Evolutionary conservation across 2,888 invertebrate species (phyloP).

Genomic region (Nezara viridula): DNA sequence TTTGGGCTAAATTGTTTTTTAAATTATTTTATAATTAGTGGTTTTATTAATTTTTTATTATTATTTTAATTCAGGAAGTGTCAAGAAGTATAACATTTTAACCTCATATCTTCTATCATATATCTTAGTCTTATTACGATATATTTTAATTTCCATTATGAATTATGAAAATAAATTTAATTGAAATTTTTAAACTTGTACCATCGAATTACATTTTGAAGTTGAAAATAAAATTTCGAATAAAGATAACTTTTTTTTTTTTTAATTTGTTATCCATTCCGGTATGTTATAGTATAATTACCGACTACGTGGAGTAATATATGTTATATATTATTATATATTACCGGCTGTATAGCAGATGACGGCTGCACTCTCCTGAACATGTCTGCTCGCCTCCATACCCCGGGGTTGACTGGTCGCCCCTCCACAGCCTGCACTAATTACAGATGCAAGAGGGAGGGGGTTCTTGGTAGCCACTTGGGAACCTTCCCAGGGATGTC

Average conservation of each 20-base stretch:
- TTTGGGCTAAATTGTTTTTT: no score
- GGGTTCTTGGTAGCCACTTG: conserved; percentile 50
- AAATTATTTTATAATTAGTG: neutral
- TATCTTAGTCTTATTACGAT: no score
- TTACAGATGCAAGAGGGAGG: conserved; percentile 29
- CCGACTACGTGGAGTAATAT: no score
- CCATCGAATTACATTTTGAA: neutral
- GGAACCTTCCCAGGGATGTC: conserved; percentile 41
- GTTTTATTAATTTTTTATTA: neutral
- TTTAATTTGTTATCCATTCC: no score
- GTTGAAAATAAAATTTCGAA: neutral
- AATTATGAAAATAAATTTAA: no score
- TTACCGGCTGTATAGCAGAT: conserved; percentile 42
- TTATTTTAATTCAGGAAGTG: neutral
- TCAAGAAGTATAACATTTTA: no score
- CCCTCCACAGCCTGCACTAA: conserved; percentile 18
- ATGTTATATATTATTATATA: neutral
- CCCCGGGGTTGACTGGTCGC: conserved; percentile 24
- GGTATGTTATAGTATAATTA: neutral
- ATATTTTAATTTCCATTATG: no score
- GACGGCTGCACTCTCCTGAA: conserved; percentile 41
- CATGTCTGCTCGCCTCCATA: conserved; percentile 41
- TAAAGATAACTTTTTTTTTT: neutral
- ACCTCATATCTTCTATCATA: no score
- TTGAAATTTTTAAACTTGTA: no score